phyloP scores from a whole-genome alignment of 2,888 invertebrate genomes.

The Anthrax anthrax region DNA sequence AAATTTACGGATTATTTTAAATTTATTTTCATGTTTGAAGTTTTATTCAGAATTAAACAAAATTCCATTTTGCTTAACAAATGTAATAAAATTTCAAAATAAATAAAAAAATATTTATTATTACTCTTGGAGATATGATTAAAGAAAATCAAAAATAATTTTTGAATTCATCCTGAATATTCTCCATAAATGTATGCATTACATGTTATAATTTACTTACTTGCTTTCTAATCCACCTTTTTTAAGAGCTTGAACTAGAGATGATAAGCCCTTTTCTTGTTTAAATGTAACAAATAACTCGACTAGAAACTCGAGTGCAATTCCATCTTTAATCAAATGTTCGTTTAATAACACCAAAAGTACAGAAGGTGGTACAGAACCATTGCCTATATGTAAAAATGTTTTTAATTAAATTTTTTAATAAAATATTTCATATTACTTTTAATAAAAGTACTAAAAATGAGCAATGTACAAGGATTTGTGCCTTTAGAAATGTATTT shows the following conservation, averaged over 20 bases:
- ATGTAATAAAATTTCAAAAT: slow-evolving; percentile 1
- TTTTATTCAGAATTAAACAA: slow-evolving; percentile 8
- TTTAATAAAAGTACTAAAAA: neutral
- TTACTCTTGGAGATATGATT: slow-evolving; percentile 26
- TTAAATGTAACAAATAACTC: slow-evolving; percentile 86
- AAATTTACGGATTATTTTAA: neutral
- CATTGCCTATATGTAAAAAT: slow-evolving; percentile 50
- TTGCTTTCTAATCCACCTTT: slow-evolving; percentile 66
- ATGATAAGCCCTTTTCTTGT: slow-evolving; percentile 73
- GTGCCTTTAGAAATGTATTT: slow-evolving; percentile 23
- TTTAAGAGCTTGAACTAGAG: slow-evolving; percentile 74
- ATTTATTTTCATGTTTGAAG: slow-evolving; percentile 2
- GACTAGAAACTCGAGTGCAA: slow-evolving; percentile 87
- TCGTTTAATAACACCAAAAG: slow-evolving; percentile 80
- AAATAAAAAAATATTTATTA: neutral
- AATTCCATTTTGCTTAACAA: slow-evolving; percentile 5
- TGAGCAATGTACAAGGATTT: slow-evolving; percentile 28
- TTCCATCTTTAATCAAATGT: slow-evolving; percentile 84
- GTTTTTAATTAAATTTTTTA: no score
- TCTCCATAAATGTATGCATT: slow-evolving; percentile 11
- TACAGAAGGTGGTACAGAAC: slow-evolving; percentile 77
- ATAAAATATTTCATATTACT: no score
- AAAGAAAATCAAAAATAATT: slow-evolving; percentile 21
- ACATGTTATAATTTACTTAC: slow-evolving; percentile 25
- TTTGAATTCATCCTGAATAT: slow-evolving; percentile 22